A percentile compares a stretch with the other conserved stretches of the same genome.
Conservation (phyloP, 2,113 vertebrate species). For the Nycticorax nycticorax region DNA sequence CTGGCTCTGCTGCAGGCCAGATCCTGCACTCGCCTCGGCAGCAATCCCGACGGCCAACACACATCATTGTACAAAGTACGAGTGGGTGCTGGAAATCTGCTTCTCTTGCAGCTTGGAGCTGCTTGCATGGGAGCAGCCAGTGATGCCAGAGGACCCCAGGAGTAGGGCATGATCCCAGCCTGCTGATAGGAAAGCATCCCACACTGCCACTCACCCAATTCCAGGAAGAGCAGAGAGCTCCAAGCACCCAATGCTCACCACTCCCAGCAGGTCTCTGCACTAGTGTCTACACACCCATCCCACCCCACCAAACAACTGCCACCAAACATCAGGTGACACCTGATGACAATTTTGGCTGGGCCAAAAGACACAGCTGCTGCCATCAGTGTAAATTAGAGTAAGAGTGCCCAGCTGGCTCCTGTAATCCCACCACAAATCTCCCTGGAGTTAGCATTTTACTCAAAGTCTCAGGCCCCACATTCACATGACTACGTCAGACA, state of each 20-base stretch:
- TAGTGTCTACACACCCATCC: neutral
- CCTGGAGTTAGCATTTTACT: neutral
- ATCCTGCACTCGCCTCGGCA: neutral
- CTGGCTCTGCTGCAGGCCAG: neutral
- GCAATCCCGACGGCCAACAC: neutral
- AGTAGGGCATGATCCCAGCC: neutral
- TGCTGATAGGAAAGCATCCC: neutral
- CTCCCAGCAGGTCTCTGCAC: neutral
- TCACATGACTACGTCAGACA: neutral
- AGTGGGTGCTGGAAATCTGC: neutral
- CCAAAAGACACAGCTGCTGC: neutral
- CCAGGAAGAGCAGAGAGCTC: neutral
- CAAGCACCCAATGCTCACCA: rapidly evolving
- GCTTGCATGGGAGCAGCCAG: neutral
- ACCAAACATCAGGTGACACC: neutral
- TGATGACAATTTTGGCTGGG: neutral
- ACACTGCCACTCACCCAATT: rapidly evolving
- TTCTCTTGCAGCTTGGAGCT: neutral
- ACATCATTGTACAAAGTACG: neutral
- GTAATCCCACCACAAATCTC: neutral
- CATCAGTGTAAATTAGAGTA: neutral
- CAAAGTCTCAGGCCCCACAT: neutral
- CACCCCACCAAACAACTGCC: rapidly evolving
- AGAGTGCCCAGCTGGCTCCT: neutral
- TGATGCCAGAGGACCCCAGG: rapidly evolving